These are phyloP conservation scores for Pseudotriccus pelzelni DNA, from an alignment of 2,797 vertebrate genomes.

Conservation along the genomic window DNA sequence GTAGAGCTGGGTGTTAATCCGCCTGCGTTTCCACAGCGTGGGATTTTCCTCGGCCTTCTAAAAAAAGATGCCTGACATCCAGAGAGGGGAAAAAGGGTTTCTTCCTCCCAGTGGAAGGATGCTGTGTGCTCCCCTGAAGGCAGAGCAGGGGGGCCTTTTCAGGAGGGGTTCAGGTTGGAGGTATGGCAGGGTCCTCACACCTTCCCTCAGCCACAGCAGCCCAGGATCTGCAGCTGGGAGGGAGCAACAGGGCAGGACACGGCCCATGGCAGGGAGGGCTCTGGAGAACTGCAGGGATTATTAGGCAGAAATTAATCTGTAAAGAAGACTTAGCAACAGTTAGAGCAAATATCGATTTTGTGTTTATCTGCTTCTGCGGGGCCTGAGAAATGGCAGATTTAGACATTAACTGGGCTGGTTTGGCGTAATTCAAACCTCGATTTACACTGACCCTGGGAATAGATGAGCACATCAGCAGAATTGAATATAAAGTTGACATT, in stretches of 20 bases:
- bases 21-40: rapidly evolving
- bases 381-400: not conserved
- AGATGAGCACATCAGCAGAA: not conserved
- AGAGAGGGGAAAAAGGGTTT: too few species aligned
- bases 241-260: not conserved
- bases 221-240: rapidly evolving
- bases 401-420: slow-evolving; percentile 5
- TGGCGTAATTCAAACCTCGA: slow-evolving; percentile 2
- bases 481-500: not conserved
- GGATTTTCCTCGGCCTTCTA: rapidly evolving
- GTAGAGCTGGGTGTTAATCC: not conserved
- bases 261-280: not conserved
- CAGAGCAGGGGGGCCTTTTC: not conserved
- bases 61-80: not conserved
- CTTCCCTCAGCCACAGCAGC: not conserved
- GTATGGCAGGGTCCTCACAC: not conserved
- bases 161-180: not conserved
- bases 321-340: slow-evolving; percentile 16
- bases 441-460: slow-evolving; percentile 16
- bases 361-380: not conserved
- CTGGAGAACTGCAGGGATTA: not conserved
- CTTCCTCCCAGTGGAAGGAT: not conserved
- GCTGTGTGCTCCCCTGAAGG: not conserved
- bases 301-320: slow-evolving; percentile 13
- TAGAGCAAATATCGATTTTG: slow-evolving; percentile 34